phyloP scores from a whole-genome alignment of 2,113 vertebrate genomes.

The Tauraco erythrolophus region DNA sequence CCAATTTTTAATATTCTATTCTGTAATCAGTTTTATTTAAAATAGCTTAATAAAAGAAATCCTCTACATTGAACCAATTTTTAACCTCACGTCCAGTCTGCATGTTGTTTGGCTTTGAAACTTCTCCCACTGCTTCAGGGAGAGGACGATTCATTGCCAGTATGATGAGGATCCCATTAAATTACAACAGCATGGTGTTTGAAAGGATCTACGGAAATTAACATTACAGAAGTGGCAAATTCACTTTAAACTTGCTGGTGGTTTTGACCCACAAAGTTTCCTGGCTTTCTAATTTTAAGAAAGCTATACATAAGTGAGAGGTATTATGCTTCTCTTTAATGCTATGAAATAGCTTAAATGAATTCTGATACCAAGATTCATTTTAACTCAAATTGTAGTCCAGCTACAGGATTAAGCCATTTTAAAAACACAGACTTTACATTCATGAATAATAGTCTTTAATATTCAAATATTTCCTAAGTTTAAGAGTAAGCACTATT shows the following conservation, averaged over 20 bases:
- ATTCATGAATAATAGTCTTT: neutral
- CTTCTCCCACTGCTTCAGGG: neutral
- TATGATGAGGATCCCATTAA: neutral
- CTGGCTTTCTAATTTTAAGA: neutral
- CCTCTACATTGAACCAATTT: neutral
- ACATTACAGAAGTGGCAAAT: neutral
- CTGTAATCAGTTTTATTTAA: neutral
- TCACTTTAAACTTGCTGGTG: neutral
- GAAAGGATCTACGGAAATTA: neutral
- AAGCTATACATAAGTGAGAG: neutral
- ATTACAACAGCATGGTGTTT: neutral
- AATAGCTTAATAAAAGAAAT: neutral
- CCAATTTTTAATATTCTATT: neutral
- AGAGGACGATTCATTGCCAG: neutral
- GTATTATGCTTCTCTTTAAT: neutral
- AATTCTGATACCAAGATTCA: neutral
- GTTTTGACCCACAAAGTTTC: neutral
- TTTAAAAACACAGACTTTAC: neutral
- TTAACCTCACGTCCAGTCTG: neutral
- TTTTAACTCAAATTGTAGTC: neutral
- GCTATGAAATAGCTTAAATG: neutral
- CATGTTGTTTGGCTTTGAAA: neutral
- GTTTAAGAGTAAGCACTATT: neutral
- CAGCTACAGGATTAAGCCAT: neutral
- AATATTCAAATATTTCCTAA: neutral